Base-by-base conservation (phyloP, 2,113 vertebrate species). In the Dipodomys spectabilis region DNA sequence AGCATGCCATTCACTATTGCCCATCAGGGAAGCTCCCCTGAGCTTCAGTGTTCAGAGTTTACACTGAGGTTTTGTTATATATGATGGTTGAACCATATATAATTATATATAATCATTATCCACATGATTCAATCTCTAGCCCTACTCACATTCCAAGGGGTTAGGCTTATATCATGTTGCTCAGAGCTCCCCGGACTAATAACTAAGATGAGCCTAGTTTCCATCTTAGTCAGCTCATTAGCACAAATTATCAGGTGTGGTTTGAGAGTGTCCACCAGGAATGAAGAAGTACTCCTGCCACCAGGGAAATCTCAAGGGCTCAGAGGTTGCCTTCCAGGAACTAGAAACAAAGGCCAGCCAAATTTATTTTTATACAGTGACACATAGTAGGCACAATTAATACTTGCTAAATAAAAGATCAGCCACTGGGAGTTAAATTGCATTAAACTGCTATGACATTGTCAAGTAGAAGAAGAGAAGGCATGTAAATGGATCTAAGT, bases 401-500 rank as follows among this genome's bases (percentile, higher is more conserved):
- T 77, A 62, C 35, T 62, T 82, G 32, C 35, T 73, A 75, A 90
- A 28, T 68, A 91, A 92, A 85, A 13, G 13, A 49, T 49, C 12
- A 89, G 8, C 15, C 45, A 85, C 30, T 86, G 45, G 53, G n/a
- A 74, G 1, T 60, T 69, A 57, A 62, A 53, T 53, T 64, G 5
- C 18, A 60, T 82, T 82, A 80, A 44, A 82, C 11, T 77, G 27
- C 30, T 62, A 45, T 32, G 53, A 92, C 19, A 92, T 49, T 32
- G 30, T 74, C 72, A 87, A 90, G 30, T 35, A 74, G 27, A 83
- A 88, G 67, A 89, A 89, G 71, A 93, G 49, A 91, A 87, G 75
- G 68, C 0, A 20, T 30, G 27, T 53, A 35, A 78, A 35, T 49
- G 23, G 82, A 53, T 78, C 57, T 91, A 57, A 25, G 25, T 57